These are phyloP conservation scores for Sisor rabdophorus DNA, from an alignment of 2,113 vertebrate species.

Conservation along the genomic window DNA sequence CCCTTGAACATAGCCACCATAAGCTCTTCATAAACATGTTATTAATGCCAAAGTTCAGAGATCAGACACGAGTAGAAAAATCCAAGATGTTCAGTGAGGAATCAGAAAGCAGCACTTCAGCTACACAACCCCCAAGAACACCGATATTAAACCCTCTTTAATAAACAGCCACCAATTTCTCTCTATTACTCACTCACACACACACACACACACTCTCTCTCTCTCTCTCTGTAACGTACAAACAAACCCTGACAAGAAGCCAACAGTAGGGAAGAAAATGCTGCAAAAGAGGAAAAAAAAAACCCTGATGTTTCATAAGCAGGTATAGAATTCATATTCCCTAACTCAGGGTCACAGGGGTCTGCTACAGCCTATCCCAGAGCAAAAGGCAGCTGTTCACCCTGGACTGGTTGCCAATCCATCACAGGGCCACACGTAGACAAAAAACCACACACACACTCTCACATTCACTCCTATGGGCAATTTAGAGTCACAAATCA, in stretches of 20 bases:
- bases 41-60: not conserved
- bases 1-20: not conserved
- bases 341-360: no score
- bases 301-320: no score
- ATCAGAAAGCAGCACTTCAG: not conserved
- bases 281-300: no score
- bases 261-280: not conserved
- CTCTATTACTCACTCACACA: conserved; percentile 23
- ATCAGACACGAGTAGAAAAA: not conserved
- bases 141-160: conserved; percentile 20
- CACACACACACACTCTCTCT: not conserved
- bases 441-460: no score
- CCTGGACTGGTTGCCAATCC: no score
- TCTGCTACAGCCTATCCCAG: no score
- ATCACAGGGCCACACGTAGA: no score
- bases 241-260: conserved; percentile 14
- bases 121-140: not conserved
- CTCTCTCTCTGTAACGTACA: not conserved
- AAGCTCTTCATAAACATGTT: not conserved
- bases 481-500: no score
- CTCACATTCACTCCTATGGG: no score
- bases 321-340: no score
- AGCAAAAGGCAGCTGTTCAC: no score
- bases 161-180: conserved; percentile 28
- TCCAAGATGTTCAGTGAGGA: not conserved